Base-by-base conservation (phyloP, 2,797 vertebrate genomes). In the Xyrichtys novacula region DNA sequence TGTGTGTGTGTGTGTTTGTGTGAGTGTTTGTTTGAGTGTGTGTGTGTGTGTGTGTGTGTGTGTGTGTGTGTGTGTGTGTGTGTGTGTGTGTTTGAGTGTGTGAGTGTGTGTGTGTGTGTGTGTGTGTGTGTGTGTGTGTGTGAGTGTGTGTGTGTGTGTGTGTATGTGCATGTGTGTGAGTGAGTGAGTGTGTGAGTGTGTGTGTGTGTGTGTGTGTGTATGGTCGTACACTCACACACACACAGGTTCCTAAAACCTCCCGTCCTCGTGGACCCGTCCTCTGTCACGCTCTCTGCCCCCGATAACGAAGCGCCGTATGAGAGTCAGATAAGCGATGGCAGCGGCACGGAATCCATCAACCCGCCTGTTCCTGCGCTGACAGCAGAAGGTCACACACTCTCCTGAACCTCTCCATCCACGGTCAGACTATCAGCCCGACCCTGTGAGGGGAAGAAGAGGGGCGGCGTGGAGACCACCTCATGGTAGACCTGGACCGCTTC, bases 341-440 rank as follows among this genome's bases (percentile, higher is more conserved):
- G 62, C 10, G 57, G 65, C 59, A 39, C 68, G 63, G 11, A 19
- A 8, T 49, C 28, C 44, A 68, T 88, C 81, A 83, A 34, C 40
- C 61, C 57, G 84, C 66, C 83, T 29, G 71, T 65, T 38, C n/a
- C 31, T 56, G 23, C 42, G 65, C 25, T 72, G 80, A 85, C 78
- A 78, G 1, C 38, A 59, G 52, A 84, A 84, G 80, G 84, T 81
- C 69, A 78, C 17, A 49, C 25, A 17, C 29, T 34, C 42, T 34
- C 64, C 50, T 20, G 12, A 16, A 65, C 16, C 60, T 17, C n/a
- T 19, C 15, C 25, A 58, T 40, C 22, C 22, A 36, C 1, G 42
- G 20, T 38, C 22, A 25, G 8, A 42, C 34, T 34, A 42, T 58
- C 31, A 46, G 34, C 39, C 17, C 25, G 17, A 12, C 23, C 22